Evolutionary conservation across 2,888 invertebrate species (phyloP).

Genomic region (Acheta domesticus): DNA sequence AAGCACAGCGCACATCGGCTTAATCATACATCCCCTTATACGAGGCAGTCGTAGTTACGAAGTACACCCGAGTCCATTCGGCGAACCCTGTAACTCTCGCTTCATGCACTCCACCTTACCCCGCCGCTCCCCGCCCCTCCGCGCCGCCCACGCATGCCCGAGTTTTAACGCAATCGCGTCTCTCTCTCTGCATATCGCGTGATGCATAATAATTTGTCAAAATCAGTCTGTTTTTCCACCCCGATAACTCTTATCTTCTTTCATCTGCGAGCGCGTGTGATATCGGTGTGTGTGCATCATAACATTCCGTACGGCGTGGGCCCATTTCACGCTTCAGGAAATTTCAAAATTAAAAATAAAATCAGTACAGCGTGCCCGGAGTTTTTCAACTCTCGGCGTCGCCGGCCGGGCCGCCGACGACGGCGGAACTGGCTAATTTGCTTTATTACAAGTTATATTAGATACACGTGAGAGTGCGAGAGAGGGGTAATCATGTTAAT

Average conservation of each 20-base stretch:
- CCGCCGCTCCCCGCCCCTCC: not conserved
- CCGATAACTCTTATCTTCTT: constrained; percentile 18
- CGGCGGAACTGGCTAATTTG: not conserved
- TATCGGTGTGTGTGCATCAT: constrained; percentile 9
- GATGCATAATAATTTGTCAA: constrained; percentile 18
- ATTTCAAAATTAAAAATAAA: constrained; percentile 18
- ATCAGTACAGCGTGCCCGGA: not conserved
- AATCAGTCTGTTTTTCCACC: constrained; percentile 18
- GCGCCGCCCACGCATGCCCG: not conserved
- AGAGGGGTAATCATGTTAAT: not conserved
- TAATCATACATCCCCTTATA: too few species aligned
- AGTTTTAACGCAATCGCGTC: not conserved
- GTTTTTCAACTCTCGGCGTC: not conserved
- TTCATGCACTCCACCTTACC: not conserved
- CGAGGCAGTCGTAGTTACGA: too few species aligned
- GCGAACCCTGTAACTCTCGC: not conserved
- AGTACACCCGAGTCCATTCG: not conserved
- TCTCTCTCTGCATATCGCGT: not conserved
- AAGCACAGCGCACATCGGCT: too few species aligned
- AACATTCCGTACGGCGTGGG: not conserved
- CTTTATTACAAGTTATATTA: constrained; percentile 10
- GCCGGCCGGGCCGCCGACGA: not conserved
- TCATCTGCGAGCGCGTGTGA: not conserved
- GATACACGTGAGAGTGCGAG: constrained; percentile 9
- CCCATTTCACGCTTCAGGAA: constrained; percentile 10